A percentile compares a stretch with the other conserved stretches of the same genome.
Conservation (phyloP, 2,113 vertebrate genomes). For the Monopterus albus region DNA sequence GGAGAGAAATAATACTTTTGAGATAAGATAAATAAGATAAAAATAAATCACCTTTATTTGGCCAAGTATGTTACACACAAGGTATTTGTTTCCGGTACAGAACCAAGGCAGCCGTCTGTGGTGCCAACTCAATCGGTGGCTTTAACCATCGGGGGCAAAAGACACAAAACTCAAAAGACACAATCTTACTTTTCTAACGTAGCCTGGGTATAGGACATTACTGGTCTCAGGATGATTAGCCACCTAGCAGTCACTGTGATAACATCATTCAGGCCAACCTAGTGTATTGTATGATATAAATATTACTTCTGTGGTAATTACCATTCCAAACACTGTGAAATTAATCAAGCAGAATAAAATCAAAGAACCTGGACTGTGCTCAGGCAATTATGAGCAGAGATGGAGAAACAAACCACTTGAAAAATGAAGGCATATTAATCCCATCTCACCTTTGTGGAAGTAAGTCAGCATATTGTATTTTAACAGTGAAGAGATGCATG, state of each 20-base stretch:
- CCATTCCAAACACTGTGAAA: not conserved
- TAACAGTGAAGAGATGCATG: constrained; percentile 16
- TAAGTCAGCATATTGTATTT: constrained; percentile 17
- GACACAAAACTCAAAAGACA: no score
- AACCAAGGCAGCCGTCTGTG: no score
- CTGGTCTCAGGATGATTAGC: not conserved
- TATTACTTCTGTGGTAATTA: constrained; percentile 9
- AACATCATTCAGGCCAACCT: not conserved
- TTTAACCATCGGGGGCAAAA: no score
- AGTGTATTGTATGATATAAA: not conserved
- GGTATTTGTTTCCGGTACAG: no score
- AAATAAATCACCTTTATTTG: no score
- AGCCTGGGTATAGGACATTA: not conserved
- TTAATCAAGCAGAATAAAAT: constrained; percentile 36
- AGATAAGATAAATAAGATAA: no score
- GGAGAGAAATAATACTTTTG: no score
- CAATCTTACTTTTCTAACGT: not conserved
- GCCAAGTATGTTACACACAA: no score
- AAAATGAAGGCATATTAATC: constrained; percentile 20
- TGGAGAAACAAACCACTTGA: not conserved
- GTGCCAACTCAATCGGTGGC: no score
- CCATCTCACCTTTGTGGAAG: constrained; percentile 11
- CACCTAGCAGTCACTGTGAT: not conserved
- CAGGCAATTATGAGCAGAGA: not conserved
- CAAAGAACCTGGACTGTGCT: constrained; percentile 7